phyloP scores from a whole-genome alignment of 2,888 invertebrate species.

The Pyralis farinalis region DNA sequence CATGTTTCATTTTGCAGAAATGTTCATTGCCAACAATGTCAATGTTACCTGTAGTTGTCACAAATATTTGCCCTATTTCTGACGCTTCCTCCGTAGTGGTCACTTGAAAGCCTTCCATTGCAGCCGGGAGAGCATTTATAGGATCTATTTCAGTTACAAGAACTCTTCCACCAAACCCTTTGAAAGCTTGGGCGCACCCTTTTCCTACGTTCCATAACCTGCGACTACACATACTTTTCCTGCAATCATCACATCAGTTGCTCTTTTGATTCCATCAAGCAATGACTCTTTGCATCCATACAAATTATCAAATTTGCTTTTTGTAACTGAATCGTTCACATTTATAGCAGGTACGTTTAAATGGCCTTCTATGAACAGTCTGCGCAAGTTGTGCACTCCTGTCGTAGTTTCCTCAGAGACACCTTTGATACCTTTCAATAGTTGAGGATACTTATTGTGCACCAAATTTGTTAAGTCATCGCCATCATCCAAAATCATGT shows the following conservation, averaged over 20 bases:
- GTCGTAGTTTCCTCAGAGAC: constrained; percentile 99
- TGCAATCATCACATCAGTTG: constrained; percentile 99
- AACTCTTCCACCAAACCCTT: constrained; percentile 97
- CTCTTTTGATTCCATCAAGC: constrained; percentile 98
- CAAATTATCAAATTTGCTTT: constrained; percentile 99
- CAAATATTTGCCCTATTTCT: constrained; percentile 95
- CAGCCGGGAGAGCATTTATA: constrained; percentile 98
- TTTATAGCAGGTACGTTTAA: constrained; percentile 98
- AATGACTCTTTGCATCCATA: constrained; percentile 99
- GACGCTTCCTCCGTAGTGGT: constrained; percentile 98
- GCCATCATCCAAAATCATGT: constrained; percentile 99
- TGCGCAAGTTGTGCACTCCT: constrained; percentile 98
- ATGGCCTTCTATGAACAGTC: constrained; percentile 92
- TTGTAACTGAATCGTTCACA: constrained; percentile 99
- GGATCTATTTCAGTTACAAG: constrained; percentile 99
- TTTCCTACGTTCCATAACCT: constrained; percentile 99
- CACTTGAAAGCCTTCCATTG: constrained; percentile 98
- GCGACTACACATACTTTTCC: constrained; percentile 99
- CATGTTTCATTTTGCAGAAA: constrained; percentile 95
- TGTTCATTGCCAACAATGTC: constrained; percentile 94
- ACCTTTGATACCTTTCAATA: constrained; percentile 90
- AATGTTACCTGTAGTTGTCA: constrained; percentile 98
- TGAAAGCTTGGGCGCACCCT: constrained; percentile 97
- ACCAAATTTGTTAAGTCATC: constrained; percentile 98
- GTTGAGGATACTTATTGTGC: constrained; percentile 94